A percentile compares a stretch with the other conserved stretches of the same genome.
phyloP scores from a whole-genome alignment of 2,797 vertebrate species.

The Rhabdophis nuchalis region DNA sequence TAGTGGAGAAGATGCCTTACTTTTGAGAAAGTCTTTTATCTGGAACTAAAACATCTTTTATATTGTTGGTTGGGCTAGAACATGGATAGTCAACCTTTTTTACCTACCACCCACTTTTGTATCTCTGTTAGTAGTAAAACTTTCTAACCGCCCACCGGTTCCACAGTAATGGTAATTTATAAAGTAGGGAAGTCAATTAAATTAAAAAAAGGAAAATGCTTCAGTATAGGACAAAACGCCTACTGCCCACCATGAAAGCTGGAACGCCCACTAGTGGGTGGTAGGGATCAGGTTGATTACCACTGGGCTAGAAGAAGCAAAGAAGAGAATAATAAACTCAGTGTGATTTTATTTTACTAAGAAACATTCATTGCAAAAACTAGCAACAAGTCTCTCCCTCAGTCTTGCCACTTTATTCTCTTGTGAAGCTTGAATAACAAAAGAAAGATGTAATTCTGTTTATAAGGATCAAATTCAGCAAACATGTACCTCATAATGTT shows the following conservation, averaged over 20 bases:
- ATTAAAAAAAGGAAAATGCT: too few relatives aligned
- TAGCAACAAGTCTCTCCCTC: background rate
- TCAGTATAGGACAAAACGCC: too few relatives aligned
- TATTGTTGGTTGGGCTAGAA: constrained; percentile 38
- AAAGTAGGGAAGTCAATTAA: too few relatives aligned
- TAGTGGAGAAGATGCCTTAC: background rate
- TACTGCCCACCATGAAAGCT: too few relatives aligned
- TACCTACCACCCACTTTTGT: too few relatives aligned
- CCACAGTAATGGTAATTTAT: too few relatives aligned
- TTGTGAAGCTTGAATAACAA: constrained; percentile 48
- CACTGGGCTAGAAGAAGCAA: constrained; percentile 53
- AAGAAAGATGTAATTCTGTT: constrained; percentile 47
- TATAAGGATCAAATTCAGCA: constrained; percentile 49
- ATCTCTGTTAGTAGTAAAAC: too few relatives aligned
- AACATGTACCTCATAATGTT: constrained; percentile 43
- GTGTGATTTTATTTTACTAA: constrained; percentile 45
- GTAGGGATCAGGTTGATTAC: too few relatives aligned
- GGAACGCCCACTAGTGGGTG: too few relatives aligned
- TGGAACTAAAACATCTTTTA: constrained; percentile 33
- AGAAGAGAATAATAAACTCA: constrained; percentile 1
- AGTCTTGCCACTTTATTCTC: constrained; percentile 33
- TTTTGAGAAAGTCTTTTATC: background rate
- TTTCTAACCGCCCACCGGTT: too few relatives aligned
- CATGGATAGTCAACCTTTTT: too few relatives aligned
- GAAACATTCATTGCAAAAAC: constrained; percentile 37